Evolutionary conservation across 1,140 invertebrate species (phyloP), one percentile per base, ranked within the genome.

Genomic region (Galendromus occidentalis): DNA sequence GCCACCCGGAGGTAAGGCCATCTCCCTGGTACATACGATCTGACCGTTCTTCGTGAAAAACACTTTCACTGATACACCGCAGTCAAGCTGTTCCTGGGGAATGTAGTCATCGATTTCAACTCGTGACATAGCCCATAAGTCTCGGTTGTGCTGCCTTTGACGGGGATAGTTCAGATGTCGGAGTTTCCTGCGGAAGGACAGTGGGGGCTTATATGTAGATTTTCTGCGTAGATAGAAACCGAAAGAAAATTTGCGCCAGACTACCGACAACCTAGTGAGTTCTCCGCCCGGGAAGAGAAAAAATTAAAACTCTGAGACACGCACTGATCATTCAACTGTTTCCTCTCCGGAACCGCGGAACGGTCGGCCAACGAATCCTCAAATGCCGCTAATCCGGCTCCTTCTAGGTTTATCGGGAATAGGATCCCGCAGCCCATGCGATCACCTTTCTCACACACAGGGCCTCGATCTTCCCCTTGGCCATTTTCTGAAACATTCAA

Each of bases 401-500:
- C 51, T 25, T 59, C 51, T n/a, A 59, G 22, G 22, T 59, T 59
- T 17, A 33, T 29, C 17, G 80, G 79, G 69, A 82, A 82, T 29
- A 80, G 73, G 47, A 82, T 81, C 18, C 81, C 80, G 76, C 80
- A 81, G 12, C 80, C 80, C 77, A 82, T 80, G 12, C 78, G 73
- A 68, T 82, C 80, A 67, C 80, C 77, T 76, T 63, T 0, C 59
- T 33, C 9, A 22, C 51, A 59, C 51, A 59, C 33, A 17, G 51
- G 51, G 2, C 25, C 51, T 14, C 51, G 51, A 17, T 59, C 51
- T 59, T 25, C 51, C 6, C 51, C 51, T 17, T 25, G 17, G 2
- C 51, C 51, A 25, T 59, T 59, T 9, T 59, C 51, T 59, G 20
- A 9, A 59, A 59, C 2, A 18, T 25, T 29, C 51, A 59, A 17